Conservation (phyloP, 2,113 vertebrate species). For the Pampusana beccarii region DNA sequence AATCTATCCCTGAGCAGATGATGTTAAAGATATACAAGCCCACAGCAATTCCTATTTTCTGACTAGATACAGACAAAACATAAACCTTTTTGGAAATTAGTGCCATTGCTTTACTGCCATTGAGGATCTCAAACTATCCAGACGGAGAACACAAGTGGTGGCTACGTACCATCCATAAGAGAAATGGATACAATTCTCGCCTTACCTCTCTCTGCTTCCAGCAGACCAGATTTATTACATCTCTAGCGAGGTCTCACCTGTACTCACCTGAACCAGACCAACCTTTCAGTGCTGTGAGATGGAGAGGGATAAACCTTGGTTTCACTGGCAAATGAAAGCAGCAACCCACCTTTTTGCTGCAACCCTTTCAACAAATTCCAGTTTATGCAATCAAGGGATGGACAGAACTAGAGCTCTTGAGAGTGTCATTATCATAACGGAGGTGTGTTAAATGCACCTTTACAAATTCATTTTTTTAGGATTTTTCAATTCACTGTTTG, state of each 20-base stretch:
- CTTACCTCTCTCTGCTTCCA: not conserved
- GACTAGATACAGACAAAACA: not conserved
- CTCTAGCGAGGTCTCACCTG: not conserved
- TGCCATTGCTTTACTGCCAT: not conserved
- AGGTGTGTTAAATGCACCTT: not conserved
- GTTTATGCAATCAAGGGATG: not conserved
- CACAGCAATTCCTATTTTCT: not conserved
- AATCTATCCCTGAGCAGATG: not conserved
- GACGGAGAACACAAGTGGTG: not conserved
- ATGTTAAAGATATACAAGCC: not conserved
- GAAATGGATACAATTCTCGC: not conserved
- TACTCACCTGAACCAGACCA: not conserved
- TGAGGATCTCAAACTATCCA: not conserved
- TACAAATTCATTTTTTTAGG: not conserved
- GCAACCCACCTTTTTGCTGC: not conserved
- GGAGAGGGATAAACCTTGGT: not conserved
- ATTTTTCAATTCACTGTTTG: not conserved
- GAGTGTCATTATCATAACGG: not conserved
- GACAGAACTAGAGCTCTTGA: not conserved
- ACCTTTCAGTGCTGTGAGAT: not conserved
- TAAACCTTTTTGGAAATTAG: not conserved
- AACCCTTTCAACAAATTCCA: not conserved
- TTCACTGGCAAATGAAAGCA: not conserved
- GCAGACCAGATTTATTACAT: not conserved
- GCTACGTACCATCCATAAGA: not conserved